These are phyloP conservation scores for Gadus chalcogrammus DNA, from an alignment of 2,113 vertebrate genomes.

Conservation along the genomic window DNA sequence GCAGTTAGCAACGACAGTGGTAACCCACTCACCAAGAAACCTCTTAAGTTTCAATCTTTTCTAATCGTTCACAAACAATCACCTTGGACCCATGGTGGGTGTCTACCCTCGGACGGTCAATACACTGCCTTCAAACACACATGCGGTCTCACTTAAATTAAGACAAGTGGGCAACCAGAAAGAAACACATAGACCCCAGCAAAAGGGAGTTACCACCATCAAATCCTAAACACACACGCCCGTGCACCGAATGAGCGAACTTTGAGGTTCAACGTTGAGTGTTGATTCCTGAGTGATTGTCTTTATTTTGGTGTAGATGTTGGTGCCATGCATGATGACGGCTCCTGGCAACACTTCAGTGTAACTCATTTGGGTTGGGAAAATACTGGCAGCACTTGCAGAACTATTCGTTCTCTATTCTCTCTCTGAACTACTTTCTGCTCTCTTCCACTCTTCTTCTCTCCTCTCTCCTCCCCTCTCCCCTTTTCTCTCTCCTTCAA, in stretches of 20 bases:
- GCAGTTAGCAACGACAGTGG: no score
- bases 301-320: not conserved
- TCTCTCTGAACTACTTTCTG: not conserved
- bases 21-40: no score
- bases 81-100: no score
- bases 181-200: no score
- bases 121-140: no score
- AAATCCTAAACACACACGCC: constrained; percentile 9
- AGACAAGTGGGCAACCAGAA: no score
- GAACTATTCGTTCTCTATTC: not conserved
- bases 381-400: not conserved
- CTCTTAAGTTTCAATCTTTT: no score
- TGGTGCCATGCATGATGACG: not conserved
- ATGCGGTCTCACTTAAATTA: no score
- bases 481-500: not conserved
- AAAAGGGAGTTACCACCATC: no score
- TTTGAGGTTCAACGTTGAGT: not conserved
- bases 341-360: not conserved
- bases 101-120: no score
- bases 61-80: no score
- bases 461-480: not conserved
- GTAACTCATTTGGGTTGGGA: not conserved
- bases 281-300: not conserved
- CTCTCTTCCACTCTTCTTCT: not conserved
- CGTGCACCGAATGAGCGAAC: not conserved